A percentile compares a stretch with the other conserved stretches of the same genome.
phyloP scores from a whole-genome alignment of 2,888 invertebrate species.

The Camponotus fellah region DNA sequence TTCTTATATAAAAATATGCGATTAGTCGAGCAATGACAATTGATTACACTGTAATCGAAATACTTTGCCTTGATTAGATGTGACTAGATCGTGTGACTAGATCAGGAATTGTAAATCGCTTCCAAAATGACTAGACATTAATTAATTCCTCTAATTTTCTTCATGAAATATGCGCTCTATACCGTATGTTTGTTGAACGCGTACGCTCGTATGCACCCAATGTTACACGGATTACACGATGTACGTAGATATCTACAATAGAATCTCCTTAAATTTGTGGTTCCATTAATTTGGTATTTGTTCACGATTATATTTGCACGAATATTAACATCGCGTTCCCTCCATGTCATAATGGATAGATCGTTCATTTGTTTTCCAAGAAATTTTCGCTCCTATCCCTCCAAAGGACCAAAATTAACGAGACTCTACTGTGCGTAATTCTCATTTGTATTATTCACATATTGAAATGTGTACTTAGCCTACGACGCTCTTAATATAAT shows the following conservation, averaged over 20 bases:
- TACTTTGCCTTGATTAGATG: constrained; percentile 67
- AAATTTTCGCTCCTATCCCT: background rate
- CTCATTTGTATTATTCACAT: constrained; percentile 67
- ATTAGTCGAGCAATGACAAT: constrained; percentile 64
- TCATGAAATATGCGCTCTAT: constrained; percentile 60
- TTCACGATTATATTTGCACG: background rate
- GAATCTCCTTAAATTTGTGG: background rate
- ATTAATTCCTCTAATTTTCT: constrained; percentile 64
- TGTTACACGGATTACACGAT: constrained; percentile 73
- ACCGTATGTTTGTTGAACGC: constrained; percentile 50
- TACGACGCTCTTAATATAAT: constrained; percentile 60
- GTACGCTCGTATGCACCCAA: constrained; percentile 54
- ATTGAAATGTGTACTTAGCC: constrained; percentile 65
- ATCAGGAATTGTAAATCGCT: constrained; percentile 79
- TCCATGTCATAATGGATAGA: background rate
- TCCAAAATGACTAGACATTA: constrained; percentile 82
- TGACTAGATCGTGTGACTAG: constrained; percentile 81
- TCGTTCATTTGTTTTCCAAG: background rate
- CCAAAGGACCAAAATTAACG: background rate
- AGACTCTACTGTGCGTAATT: constrained; percentile 40
- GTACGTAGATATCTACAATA: constrained; percentile 52
- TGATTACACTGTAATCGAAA: constrained; percentile 45
- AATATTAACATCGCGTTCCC: background rate
- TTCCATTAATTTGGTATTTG: background rate
- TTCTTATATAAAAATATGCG: constrained; percentile 68